These are phyloP conservation scores for Thalassaphorura encarpata DNA, from an alignment of 1,140 invertebrate genomes.

Conservation along the genomic window DNA sequence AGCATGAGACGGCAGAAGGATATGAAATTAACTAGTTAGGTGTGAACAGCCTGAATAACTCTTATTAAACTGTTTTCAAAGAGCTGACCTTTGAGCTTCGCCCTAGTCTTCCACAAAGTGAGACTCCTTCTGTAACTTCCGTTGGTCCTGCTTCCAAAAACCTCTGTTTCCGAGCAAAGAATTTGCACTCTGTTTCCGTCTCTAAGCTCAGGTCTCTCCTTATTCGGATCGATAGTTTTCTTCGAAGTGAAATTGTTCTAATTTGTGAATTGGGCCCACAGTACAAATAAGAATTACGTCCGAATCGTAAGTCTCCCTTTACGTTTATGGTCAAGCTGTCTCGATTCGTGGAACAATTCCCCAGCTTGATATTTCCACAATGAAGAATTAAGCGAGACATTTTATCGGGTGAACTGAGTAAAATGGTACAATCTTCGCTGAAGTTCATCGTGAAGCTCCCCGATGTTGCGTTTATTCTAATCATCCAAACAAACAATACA, in stretches of 20 bases:
- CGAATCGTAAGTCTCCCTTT: slow-evolving; percentile 25
- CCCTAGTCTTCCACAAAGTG: slow-evolving; percentile 16
- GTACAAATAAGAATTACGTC: slow-evolving; percentile 28
- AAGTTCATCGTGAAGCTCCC: slow-evolving; percentile 28
- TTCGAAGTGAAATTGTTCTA: slow-evolving; percentile 12
- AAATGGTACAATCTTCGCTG: slow-evolving; percentile 19
- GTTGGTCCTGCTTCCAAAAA: neutral
- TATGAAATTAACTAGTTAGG: too few relatives aligned
- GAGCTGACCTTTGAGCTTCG: slow-evolving; percentile 23
- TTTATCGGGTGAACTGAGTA: slow-evolving; percentile 16
- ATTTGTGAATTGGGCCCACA: slow-evolving; percentile 20
- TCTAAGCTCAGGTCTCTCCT: slow-evolving; percentile 4
- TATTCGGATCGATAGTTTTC: slow-evolving; percentile 20
- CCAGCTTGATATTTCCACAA: slow-evolving; percentile 18
- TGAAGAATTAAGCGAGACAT: slow-evolving; percentile 18
- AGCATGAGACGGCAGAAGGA: too few relatives aligned
- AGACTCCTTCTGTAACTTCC: neutral
- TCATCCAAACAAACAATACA: neutral
- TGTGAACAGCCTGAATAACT: too few relatives aligned
- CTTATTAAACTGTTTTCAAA: too few relatives aligned
- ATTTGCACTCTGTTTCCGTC: slow-evolving; percentile 11
- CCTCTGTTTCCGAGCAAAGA: slow-evolving; percentile 16
- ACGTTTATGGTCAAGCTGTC: slow-evolving; percentile 24
- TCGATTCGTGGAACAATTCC: slow-evolving; percentile 20
- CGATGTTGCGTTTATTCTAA: slow-evolving; percentile 18